A percentile compares a stretch with the other conserved stretches of the same genome.
Conservation (phyloP, 23 tunicate species). For the Styela clava region DNA sequence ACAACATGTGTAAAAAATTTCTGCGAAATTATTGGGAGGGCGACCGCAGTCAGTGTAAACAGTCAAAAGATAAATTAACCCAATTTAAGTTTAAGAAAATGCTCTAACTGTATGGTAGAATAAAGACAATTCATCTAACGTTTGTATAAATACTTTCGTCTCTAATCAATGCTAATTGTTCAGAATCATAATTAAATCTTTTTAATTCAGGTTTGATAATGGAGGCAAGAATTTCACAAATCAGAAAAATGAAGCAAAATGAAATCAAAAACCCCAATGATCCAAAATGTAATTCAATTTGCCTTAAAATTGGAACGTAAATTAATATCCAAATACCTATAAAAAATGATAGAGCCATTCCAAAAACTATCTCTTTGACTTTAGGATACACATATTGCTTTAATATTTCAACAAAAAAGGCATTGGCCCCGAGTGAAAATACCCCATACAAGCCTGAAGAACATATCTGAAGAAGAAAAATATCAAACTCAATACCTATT, state of each 20-base stretch:
- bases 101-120: too few species aligned
- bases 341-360: background rate
- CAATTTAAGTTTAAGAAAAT: too few species aligned
- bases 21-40: too few species aligned
- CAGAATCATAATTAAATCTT: background rate
- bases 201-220: background rate
- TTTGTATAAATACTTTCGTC: background rate
- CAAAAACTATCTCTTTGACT: background rate
- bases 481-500: background rate
- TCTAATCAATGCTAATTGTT: background rate
- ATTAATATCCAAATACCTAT: background rate
- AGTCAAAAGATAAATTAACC: too few species aligned
- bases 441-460: background rate
- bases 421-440: too few species aligned
- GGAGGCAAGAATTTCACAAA: background rate
- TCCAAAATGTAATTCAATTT: background rate
- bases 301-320: background rate
- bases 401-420: slow-evolving; percentile 8
- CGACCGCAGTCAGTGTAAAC: too few species aligned
- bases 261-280: background rate
- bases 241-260: background rate
- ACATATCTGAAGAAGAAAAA: background rate
- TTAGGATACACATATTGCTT: slow-evolving; percentile 17
- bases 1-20: too few species aligned
- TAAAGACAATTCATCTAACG: too few species aligned